A percentile compares a stretch with the other conserved stretches of the same genome.
Conservation (phyloP, 2,888 invertebrate genomes). For the Coelinius sp. region DNA sequence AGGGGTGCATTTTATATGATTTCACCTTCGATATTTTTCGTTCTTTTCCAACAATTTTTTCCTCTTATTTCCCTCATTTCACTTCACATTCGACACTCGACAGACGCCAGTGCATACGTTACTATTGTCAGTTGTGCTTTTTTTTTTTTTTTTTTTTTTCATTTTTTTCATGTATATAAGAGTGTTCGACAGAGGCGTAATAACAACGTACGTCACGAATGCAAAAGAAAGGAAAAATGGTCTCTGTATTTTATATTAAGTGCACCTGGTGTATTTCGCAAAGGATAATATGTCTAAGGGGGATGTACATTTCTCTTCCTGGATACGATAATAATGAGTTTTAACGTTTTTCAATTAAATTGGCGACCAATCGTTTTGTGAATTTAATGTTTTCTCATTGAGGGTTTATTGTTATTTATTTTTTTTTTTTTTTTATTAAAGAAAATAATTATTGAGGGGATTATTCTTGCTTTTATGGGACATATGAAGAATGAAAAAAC, state of each 20-base stretch:
- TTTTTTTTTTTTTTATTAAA: no score
- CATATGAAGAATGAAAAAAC: no score
- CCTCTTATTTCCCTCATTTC: neutral
- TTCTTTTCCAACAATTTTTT: neutral
- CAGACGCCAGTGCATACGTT: constrained; percentile 22
- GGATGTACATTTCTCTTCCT: constrained; percentile 4
- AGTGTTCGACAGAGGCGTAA: constrained; percentile 33
- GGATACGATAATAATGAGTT: constrained; percentile 1
- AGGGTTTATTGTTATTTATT: neutral
- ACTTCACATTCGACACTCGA: neutral
- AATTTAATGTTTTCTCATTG: neutral
- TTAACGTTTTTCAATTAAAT: neutral
- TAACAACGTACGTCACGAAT: constrained; percentile 39
- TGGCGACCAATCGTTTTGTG: neutral
- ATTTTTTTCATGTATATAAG: constrained; percentile 30
- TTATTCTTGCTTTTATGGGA: no score
- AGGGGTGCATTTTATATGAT: constrained; percentile 52
- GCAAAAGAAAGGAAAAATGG: constrained; percentile 2
- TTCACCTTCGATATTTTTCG: neutral
- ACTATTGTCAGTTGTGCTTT: constrained; percentile 19
- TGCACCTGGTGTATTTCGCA: constrained; percentile 45
- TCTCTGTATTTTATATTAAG: constrained; percentile 39
- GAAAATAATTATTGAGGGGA: no score
- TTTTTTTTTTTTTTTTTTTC: no score
- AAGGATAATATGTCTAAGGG: constrained; percentile 32